Evolutionary conservation across 2,888 invertebrate species (phyloP).

Genomic region (Leptarthrus brevirostris): DNA sequence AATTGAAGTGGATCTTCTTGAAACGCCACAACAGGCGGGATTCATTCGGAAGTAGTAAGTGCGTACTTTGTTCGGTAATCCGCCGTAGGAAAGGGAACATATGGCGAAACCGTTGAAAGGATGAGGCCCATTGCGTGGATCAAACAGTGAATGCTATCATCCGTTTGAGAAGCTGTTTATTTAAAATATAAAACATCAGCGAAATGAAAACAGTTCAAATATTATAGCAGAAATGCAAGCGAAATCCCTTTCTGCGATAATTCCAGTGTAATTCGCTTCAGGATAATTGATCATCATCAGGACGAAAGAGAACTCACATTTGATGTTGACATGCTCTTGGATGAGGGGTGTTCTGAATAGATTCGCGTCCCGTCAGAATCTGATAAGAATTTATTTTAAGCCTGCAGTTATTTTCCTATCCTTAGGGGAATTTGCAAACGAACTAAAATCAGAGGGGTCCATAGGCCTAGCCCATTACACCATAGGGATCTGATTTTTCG

Average conservation of each 20-base stretch:
- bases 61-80: neutral
- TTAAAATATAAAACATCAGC: slow-evolving; percentile 4
- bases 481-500: slow-evolving; percentile 51
- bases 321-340: slow-evolving; percentile 35
- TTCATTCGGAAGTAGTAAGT: slow-evolving; percentile 2
- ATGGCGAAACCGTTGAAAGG: slow-evolving; percentile 35
- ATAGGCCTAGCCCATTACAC: neutral
- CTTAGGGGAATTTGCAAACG: slow-evolving; percentile 37
- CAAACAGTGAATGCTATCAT: neutral
- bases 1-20: slow-evolving; percentile 51
- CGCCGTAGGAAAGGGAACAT: slow-evolving; percentile 39
- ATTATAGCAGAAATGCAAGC: neutral
- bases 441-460: slow-evolving; percentile 4
- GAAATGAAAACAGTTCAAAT: neutral
- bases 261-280: neutral
- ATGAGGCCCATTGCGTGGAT: neutral
- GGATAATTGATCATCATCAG: slow-evolving; percentile 38
- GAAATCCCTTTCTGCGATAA: neutral
- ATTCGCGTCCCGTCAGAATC: slow-evolving; percentile 27
- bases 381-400: slow-evolving; percentile 33
- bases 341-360: slow-evolving; percentile 13
- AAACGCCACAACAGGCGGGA: slow-evolving; percentile 34
- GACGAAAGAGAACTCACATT: slow-evolving; percentile 20
- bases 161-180: neutral
- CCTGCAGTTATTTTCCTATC: slow-evolving; percentile 27